Base-by-base conservation (phyloP, 2,113 vertebrate genomes). In the Hippocampus guttulatus region DNA sequence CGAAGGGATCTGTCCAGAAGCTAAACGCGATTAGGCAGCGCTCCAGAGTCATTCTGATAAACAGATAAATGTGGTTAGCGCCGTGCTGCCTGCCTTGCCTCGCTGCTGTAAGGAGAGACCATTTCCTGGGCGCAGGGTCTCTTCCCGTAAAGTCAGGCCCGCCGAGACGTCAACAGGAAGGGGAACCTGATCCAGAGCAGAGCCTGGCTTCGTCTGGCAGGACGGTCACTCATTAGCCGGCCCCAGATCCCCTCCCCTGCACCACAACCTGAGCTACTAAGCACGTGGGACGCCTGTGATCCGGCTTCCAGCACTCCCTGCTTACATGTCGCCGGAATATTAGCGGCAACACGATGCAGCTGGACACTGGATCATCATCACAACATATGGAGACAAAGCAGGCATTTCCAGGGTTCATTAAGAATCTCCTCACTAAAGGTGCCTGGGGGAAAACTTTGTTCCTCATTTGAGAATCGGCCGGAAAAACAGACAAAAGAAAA, bases 1-100 rank as follows among this genome's bases (percentile, higher is more conserved):
- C 75, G 45, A 70, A 86, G 77, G 87, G 89, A 84, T 92, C 90
- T 90, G 91, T 90, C 86, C 87, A 83, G 89, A 75, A 73, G 86
- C 88, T 85, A 90, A 92, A 93, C 90, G 58, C 69, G 90, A 93
- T 92, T 92, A 93, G 89, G 84, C 84, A 82, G 78, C 73, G 88
- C 88, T 89, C 89, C 88, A 91, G 91, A 92, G 92, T 91, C 89
- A 68, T 88, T 88, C 91, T 90, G 91, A 92, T 92, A 91, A 92
- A 90, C 92, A 93, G 90, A 92, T 92, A 92, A 93, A 92, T 91
- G 91, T 86, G 85, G 92, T 93, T 93, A 92, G 88, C 52, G 81
- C 70, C 45, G 67, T 60, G 78, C 87, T 82, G 88, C 88, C 82
- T 87, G 80, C 85, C 82, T 65, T 74, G 81, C 80, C 75, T 83